phyloP scores from a whole-genome alignment of 2,113 vertebrate species.

The Phalacrocorax pelagicus region DNA sequence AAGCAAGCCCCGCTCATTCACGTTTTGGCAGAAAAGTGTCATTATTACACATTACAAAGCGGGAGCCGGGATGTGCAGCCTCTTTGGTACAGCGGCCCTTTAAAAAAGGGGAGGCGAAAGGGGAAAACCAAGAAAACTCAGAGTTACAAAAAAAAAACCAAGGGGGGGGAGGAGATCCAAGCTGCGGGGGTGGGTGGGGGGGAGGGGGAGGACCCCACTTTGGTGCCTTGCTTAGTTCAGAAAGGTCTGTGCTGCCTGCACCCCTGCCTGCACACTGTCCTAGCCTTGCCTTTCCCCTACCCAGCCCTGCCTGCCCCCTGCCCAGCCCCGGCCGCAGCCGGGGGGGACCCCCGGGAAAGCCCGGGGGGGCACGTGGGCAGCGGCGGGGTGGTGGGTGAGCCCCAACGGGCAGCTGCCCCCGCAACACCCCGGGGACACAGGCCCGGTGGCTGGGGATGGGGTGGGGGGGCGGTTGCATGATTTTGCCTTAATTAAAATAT shows the following conservation, averaged over 20 bases:
- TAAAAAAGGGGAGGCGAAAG: background rate
- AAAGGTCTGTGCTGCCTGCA: background rate
- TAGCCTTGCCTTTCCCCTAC: too few species aligned
- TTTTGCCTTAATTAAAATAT: slow-evolving; percentile 61
- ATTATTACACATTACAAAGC: background rate
- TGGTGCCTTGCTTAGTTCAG: background rate
- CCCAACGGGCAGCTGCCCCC: too few species aligned
- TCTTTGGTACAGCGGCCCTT: background rate
- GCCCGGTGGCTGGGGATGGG: background rate
- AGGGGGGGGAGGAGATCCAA: rapidly evolving
- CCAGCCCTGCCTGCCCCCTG: background rate
- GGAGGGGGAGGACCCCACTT: background rate
- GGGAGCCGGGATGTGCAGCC: slow-evolving; percentile 31
- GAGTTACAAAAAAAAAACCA: background rate
- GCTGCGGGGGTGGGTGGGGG: too few species aligned
- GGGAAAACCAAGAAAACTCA: background rate
- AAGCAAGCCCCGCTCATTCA: background rate
- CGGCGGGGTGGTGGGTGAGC: too few species aligned
- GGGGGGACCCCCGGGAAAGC: too few species aligned
- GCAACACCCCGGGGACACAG: too few species aligned
- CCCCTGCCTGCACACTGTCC: too few species aligned
- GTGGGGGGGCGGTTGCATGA: background rate
- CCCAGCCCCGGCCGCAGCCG: background rate
- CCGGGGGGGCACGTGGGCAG: too few species aligned
- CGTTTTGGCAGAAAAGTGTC: slow-evolving; percentile 3